Base-by-base conservation (phyloP, 2,888 invertebrate species). In the Pycnomerus fuliginosus region DNA sequence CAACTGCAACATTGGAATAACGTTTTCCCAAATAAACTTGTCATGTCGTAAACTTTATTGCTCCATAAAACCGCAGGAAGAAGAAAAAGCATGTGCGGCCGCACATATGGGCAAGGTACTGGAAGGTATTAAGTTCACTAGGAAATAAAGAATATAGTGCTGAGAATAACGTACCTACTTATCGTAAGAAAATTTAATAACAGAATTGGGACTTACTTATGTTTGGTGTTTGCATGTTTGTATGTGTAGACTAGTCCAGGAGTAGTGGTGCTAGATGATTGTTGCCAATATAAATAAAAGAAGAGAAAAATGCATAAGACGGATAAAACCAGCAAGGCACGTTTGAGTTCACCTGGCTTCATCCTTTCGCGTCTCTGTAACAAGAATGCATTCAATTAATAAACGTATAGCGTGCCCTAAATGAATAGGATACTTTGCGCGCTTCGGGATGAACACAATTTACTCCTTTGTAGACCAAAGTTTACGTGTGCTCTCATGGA, bases 331-430 rank as follows among this genome's bases (percentile, higher is more conserved):
- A 73, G 76, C 70, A 76, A 77, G 68, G 67, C 76, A 62, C 74
- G 74, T 70, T 75, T 72, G 66, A 77, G 68, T 66, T 75, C 76
- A 58, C 72, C 79, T 70, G 76, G 76, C 61, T 77, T 75, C 69
- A 76, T 71, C 59, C 67, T 69, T 53, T 55, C 59, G 41, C 49
- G 58, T 65, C 66, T 52, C 56, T 75, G 64, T 16, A 67, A 67
- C 44, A 58, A 56, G 40, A 51, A 45, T 16, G 16, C 38, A 12
- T 12, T 11, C 20, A 38, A 37, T 28, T 32, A 32, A 38, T 32
- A 33, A 38, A 43, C 13, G 31, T 25, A 34, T 15, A 16, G 13
- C 16, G 17, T 24, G 16, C 15, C 16, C 15, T 3, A 10, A 3
- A 25, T 4, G 11, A 10, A 8, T 20, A 20, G 8, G 20, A 20